These are phyloP conservation scores for Umimayanthus chanpuru DNA, from an alignment of 92 coral and sea anemone species.

Conservation along the genomic window DNA sequence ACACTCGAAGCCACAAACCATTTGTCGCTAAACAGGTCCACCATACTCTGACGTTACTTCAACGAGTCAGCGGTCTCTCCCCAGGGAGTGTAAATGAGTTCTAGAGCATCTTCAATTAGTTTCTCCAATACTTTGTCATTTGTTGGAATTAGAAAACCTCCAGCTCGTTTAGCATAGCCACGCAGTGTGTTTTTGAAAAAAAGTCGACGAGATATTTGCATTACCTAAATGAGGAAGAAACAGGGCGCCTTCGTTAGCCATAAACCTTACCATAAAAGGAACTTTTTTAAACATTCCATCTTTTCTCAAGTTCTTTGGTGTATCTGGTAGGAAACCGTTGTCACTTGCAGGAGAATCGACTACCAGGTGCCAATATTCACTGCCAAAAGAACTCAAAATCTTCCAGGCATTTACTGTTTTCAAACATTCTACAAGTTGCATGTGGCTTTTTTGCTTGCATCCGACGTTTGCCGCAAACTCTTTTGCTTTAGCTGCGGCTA, in stretches of 20 bases:
- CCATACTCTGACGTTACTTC: slow-evolving; percentile 40
- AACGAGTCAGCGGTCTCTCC: slow-evolving; percentile 7
- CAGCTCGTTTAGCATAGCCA: no score
- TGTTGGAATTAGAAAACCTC: no score
- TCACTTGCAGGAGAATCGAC: slow-evolving; percentile 37
- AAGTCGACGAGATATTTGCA: no score
- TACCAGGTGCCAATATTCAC: slow-evolving; percentile 42
- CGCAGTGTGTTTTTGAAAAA: no score
- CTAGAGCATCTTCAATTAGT: slow-evolving; percentile 63
- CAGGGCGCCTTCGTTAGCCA: slow-evolving; percentile 62
- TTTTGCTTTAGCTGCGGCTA: slow-evolving; percentile 39
- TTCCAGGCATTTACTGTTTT: slow-evolving; percentile 56
- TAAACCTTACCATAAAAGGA: slow-evolving; percentile 68
- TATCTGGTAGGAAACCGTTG: slow-evolving; percentile 56
- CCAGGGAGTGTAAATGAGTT: slow-evolving; percentile 69
- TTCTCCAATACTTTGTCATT: no score
- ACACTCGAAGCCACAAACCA: slow-evolving; percentile 40
- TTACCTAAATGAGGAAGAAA: slow-evolving; percentile 20
- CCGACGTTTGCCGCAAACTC: no score
- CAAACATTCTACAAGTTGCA: slow-evolving; percentile 63
- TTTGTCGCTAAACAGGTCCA: slow-evolving; percentile 56
- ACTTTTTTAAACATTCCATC: slow-evolving; percentile 51
- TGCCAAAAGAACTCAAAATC: no score
- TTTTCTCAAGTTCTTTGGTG: slow-evolving; percentile 60
- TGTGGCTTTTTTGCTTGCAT: no score